Conservation (phyloP, 2,113 vertebrate species). For the Dicaeum eximium region DNA sequence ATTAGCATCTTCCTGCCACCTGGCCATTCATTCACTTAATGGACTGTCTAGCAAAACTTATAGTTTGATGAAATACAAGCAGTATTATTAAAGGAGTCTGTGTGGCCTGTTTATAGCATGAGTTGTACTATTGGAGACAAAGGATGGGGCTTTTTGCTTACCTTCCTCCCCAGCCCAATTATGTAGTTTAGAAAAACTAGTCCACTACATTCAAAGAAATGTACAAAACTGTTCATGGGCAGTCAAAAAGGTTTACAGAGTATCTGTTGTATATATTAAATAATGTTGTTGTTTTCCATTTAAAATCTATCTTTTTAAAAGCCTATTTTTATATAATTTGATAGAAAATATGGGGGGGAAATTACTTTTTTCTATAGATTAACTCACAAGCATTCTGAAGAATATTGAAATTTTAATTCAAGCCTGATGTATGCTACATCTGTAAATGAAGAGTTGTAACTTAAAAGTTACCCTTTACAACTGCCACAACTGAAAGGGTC, state of each 20-base stretch:
- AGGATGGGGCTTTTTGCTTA: neutral
- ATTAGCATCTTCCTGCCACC: neutral
- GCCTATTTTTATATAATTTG: neutral
- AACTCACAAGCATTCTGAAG: neutral
- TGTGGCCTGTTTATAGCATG: neutral
- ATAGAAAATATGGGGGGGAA: neutral
- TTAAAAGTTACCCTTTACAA: neutral
- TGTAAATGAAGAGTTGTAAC: neutral
- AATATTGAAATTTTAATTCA: neutral
- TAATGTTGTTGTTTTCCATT: neutral
- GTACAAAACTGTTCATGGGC: neutral
- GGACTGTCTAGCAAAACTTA: neutral
- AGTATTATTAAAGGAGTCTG: neutral
- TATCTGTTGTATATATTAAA: neutral
- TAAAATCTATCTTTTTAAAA: neutral
- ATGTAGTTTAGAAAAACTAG: neutral
- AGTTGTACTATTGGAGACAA: neutral
- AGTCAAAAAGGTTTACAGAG: neutral
- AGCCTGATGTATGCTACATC: neutral
- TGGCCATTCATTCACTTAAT: constrained; percentile 15
- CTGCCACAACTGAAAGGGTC: neutral
- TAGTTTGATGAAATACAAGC: neutral
- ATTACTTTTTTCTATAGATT: neutral
- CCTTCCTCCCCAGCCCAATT: neutral
- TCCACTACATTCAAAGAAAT: neutral